phyloP scores from a whole-genome alignment of 2,113 vertebrate species.

The Isichthys henryi region DNA sequence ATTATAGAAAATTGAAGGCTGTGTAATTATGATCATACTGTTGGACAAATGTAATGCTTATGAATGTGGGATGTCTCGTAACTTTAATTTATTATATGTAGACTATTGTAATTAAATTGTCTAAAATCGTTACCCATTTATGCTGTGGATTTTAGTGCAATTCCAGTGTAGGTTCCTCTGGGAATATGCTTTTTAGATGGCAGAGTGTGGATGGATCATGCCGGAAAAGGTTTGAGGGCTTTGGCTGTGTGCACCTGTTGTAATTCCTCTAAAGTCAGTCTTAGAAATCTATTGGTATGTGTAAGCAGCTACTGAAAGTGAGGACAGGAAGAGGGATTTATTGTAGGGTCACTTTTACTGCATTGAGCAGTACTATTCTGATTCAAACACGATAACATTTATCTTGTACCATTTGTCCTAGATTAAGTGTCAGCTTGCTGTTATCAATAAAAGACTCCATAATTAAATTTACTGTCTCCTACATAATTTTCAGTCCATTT shows the following conservation, averaged over 20 bases:
- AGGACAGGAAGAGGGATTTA: constrained; percentile 9
- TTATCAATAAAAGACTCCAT: not conserved
- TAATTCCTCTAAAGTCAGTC: not conserved
- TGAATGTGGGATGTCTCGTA: not conserved
- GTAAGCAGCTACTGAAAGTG: not conserved
- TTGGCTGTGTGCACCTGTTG: not conserved
- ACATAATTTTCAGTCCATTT: not conserved
- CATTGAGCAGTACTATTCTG: constrained; percentile 18
- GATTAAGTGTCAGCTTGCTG: not conserved
- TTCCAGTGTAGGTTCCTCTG: not conserved
- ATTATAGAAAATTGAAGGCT: not conserved
- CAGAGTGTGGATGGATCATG: not conserved
- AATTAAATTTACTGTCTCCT: not conserved
- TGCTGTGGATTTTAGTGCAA: not conserved
- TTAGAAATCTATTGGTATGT: not conserved
- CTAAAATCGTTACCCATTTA: not conserved
- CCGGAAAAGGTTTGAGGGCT: not conserved
- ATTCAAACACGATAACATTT: not conserved
- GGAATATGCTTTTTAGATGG: not conserved
- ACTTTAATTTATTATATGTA: not conserved
- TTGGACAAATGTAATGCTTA: not conserved
- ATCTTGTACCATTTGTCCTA: not conserved
- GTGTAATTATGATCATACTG: not conserved
- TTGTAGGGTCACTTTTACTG: constrained; percentile 32
- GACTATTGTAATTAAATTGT: not conserved